Evolutionary conservation across 1,140 invertebrate species (phyloP).

Genomic region (Drosophila quadrilineata): DNA sequence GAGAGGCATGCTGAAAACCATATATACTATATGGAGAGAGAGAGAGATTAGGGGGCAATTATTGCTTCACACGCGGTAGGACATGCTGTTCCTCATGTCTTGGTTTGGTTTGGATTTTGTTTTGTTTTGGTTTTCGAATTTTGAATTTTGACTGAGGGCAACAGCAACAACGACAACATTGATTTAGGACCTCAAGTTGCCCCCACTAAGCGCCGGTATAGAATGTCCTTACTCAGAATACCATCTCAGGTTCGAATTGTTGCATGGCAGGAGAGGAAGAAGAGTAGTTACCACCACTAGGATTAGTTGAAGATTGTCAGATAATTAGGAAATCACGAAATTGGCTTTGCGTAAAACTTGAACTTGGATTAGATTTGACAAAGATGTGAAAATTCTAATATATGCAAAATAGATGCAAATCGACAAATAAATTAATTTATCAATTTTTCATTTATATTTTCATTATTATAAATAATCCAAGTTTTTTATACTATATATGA

Average conservation of each 20-base stretch:
- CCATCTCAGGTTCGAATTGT: not conserved
- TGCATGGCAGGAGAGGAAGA: not conserved
- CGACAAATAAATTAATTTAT: too few species aligned
- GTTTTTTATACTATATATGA: too few species aligned
- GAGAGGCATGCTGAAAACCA: not conserved
- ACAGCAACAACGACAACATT: conserved; percentile 22
- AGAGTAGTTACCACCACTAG: not conserved
- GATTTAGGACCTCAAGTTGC: conserved; percentile 6
- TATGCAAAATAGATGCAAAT: too few species aligned
- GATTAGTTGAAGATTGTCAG: too few species aligned
- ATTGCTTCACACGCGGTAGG: conserved; percentile 73
- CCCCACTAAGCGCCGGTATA: conserved; percentile 69
- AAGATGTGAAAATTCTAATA: too few species aligned
- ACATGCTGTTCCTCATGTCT: not conserved
- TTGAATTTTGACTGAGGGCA: conserved; percentile 35
- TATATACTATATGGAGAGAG: not conserved
- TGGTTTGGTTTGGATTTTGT: too few species aligned
- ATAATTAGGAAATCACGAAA: too few species aligned
- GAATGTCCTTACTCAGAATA: conserved; percentile 66
- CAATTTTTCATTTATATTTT: too few species aligned
- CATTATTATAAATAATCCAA: too few species aligned
- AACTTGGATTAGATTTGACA: too few species aligned
- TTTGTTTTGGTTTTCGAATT: conserved; percentile 55
- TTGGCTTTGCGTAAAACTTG: too few species aligned
- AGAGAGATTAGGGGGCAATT: conserved; percentile 71